Base-by-base conservation (phyloP, 2,113 vertebrate genomes). In the Panthera tigris region DNA sequence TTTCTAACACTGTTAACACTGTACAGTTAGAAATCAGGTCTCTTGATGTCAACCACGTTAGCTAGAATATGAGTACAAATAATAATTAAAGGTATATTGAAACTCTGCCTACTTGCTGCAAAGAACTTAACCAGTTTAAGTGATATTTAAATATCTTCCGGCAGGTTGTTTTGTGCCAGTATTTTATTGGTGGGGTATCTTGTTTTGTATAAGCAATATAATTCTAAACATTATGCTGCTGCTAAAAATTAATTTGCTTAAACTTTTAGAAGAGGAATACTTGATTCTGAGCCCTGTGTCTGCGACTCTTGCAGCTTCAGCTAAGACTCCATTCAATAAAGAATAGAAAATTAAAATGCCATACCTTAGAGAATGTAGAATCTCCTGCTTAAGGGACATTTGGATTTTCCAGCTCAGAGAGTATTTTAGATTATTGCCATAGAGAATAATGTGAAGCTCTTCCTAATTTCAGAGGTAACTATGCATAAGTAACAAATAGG, bases 361-460 rank as follows among this genome's bases (percentile, higher is more conserved):
- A 71, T 78, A 74, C 84, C 97, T 96, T 89, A 57, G 85, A 97
- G 95, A 97, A 97, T 71, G 82, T n/a, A 36, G 97, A 97, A 93
- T 98, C 97, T 98, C 97, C 82, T 98, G 94, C 86, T 81, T 83
- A 97, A 95, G 82, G 55, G 2, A 0, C 95, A 89, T 98, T 98
- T 98, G 95, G 96, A 76, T 98, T 98, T 98, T 97, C 94, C 94
- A 97, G 96, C 96, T 98, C 97, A 97, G 91, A 98, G 98, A 97
- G 98, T 98, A 95, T 97, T 36, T 1, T 93, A 98, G 98, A 98
- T 98, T 97, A 97, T 97, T 94, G 3, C 97, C 1, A 7, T 79
- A 91, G 89, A 97, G 96, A 95, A 83, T 96, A 95, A 94, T 19
- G 9, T 45, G 55, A 95, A 89, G 31, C 3, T 87, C 82, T 96